Conservation (phyloP, 2,113 vertebrate genomes). For the Cryptomyrus ogoouensis region DNA sequence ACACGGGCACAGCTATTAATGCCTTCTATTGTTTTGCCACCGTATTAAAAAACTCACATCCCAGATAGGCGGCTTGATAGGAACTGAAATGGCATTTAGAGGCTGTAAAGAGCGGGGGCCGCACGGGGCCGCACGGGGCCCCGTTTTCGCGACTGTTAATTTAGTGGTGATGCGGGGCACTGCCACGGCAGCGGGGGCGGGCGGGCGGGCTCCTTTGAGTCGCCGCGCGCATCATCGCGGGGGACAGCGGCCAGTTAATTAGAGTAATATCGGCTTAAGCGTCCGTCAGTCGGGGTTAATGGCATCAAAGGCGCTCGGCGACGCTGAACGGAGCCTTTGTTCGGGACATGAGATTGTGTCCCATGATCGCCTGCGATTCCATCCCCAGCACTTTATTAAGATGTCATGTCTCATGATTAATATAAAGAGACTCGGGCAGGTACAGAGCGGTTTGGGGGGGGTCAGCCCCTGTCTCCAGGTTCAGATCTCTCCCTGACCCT, state of each 20-base stretch:
- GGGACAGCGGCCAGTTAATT: conserved; percentile 64
- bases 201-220: conserved; percentile 64
- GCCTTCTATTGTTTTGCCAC: conserved; percentile 68
- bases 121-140: conserved; percentile 47
- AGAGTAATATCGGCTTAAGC: conserved; percentile 66
- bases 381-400: conserved; percentile 37
- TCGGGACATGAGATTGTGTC: conserved; percentile 39
- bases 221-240: conserved; percentile 51
- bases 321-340: conserved; percentile 45
- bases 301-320: conserved; percentile 54
- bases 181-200: conserved; percentile 57
- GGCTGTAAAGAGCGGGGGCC: conserved; percentile 44
- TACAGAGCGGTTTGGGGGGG: not conserved
- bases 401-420: conserved; percentile 45
- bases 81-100: conserved; percentile 72
- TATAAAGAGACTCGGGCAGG: conserved; percentile 25
- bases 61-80: conserved; percentile 64
- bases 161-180: conserved; percentile 64
- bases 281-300: conserved; percentile 67
- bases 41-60: conserved; percentile 66
- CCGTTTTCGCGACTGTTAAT: conserved; percentile 73
- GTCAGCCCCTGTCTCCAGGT: not conserved
- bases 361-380: conserved; percentile 39
- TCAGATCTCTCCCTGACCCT: not conserved
- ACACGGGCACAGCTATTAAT: conserved; percentile 71